Conservation (phyloP, 35 echinoderm and acorn worm species). For the Ophioderma brevispina region DNA sequence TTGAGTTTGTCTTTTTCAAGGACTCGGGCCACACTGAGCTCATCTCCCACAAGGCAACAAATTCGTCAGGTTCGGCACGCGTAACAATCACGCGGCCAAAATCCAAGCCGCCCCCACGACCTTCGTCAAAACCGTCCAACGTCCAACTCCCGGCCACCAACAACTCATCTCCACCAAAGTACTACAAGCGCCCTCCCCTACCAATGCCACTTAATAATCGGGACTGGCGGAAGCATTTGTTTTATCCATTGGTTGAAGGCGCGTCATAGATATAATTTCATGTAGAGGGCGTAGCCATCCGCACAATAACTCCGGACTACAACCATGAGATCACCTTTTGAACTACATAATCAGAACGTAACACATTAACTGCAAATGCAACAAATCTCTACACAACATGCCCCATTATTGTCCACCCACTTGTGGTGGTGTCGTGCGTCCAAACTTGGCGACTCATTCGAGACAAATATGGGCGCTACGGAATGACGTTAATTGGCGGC, state of each 20-base stretch:
- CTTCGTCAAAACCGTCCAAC: neutral
- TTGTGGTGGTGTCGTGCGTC: slow-evolving; percentile 87
- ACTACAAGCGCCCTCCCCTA: slow-evolving; percentile 33
- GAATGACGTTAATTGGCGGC: slow-evolving; percentile 86
- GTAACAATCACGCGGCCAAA: neutral
- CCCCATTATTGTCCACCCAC: slow-evolving; percentile 67
- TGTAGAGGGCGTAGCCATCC: slow-evolving; percentile 66
- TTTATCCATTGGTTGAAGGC: slow-evolving; percentile 76
- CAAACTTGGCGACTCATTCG: slow-evolving; percentile 74
- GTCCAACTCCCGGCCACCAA: no score
- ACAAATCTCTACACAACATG: slow-evolving; percentile 74
- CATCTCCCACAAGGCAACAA: neutral
- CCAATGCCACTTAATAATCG: slow-evolving; percentile 84
- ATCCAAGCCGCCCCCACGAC: no score
- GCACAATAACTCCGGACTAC: slow-evolving; percentile 75
- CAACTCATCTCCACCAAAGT: neutral
- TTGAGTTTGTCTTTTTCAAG: no score
- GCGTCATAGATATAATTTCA: slow-evolving; percentile 76
- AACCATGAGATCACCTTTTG: slow-evolving; percentile 91
- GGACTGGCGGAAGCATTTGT: slow-evolving; percentile 82
- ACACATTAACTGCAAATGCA: slow-evolving; percentile 49
- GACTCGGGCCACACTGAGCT: no score
- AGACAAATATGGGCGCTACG: slow-evolving; percentile 85
- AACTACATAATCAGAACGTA: slow-evolving; percentile 74
- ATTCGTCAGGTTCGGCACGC: neutral